Evolutionary conservation across 1,140 invertebrate species (phyloP), one percentile per base, ranked within the genome.

Genomic region (Whitmania pigra): DNA sequence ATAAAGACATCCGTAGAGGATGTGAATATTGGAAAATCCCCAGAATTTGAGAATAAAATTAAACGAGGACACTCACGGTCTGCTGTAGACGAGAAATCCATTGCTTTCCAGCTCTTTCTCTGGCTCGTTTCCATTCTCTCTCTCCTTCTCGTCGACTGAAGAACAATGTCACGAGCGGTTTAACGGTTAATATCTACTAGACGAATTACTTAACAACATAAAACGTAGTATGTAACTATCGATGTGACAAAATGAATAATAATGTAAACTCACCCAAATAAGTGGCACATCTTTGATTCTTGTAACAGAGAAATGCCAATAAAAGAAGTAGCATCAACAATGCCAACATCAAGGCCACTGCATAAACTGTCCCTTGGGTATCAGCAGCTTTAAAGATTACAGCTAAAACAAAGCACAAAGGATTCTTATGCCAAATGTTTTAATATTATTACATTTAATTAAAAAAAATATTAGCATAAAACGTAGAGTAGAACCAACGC

Each of bases 111-210:
- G 71, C 63, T 74, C 74, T 54, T 74, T 72, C 69, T 72, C 73
- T 18, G 75, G 75, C 53, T 75, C 71, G 31, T 75, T 75, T 31
- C 75, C 75, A 29, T 72, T 69, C 29, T 69, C 57, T 69, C 75
- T 25, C 53, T 75, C 75, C 54, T 74, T 74, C 57, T 75, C 68
- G 53, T 75, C 75, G 67, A 75, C 75, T 75, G 31, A 55, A 74
- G 4, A 69, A 71, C 20, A 55, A 27, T 18, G 63, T 22, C 66
- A n/a, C 7, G 25, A 7, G 57, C 17, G 55, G 43, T 49, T 49
- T 7, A 49, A 49, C 2, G 15, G 43, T 68, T 68, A 68, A 40
- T n/a, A 68, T 22, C 17, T 27, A 22, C 11, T 40, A 3, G 67
- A 40, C 11, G 5, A 22, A 20, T 40, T 68, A 3, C 6, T 36